phyloP scores from a whole-genome alignment of 2,113 vertebrate species.

The Chionomys nivalis region DNA sequence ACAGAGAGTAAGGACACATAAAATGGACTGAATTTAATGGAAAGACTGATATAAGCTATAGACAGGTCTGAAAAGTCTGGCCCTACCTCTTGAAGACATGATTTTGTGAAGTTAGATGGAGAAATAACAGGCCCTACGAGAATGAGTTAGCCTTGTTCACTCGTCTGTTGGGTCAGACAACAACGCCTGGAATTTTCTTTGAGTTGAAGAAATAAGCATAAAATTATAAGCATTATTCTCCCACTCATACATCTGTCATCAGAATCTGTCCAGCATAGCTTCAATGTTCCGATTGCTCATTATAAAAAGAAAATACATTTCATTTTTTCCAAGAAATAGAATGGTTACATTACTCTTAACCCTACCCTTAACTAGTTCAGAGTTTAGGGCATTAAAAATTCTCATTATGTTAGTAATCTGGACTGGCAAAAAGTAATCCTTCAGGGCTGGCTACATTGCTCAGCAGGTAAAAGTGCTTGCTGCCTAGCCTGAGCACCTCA shows the following conservation, averaged over 20 bases:
- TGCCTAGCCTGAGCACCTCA: background rate
- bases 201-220: background rate
- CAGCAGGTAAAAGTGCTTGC: background rate
- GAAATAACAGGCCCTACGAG: background rate
- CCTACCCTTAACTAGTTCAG: background rate
- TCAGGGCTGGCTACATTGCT: no score
- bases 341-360: background rate
- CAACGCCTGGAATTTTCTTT: background rate
- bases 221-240: background rate
- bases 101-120: background rate
- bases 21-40: background rate
- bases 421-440: background rate
- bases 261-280: background rate
- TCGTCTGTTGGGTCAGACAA: background rate
- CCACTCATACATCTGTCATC: background rate
- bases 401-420: background rate
- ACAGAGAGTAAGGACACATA: background rate
- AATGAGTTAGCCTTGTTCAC: background rate
- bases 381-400: background rate
- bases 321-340: slow-evolving; percentile 11
- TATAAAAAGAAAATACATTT: background rate
- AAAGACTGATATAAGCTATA: background rate
- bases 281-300: background rate
- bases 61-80: background rate
- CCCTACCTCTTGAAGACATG: background rate